Evolutionary conservation across 2,797 vertebrate genomes (phyloP), one percentile per base, ranked within the genome.

Genomic region (Halcyon chelicuti): DNA sequence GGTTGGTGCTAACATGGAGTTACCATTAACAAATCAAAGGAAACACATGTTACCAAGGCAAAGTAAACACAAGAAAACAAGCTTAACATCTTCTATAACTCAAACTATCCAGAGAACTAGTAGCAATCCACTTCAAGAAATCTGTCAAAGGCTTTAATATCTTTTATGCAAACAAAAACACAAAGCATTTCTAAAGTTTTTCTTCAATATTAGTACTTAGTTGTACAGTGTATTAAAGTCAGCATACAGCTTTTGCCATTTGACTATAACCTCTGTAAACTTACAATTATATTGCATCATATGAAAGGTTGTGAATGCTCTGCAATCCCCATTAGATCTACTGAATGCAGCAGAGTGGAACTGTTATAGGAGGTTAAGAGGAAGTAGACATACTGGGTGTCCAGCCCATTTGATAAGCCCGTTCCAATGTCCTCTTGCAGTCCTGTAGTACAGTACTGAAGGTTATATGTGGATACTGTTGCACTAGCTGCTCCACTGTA

Each of bases 381-480:
- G 98, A 98, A 65, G 98, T 98, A 29, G 99, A 99, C 79, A 98
- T 98, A 94, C 98, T 99, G 95, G 99, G 99, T 97, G 99, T 99
- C 99, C 99, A 99, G 95, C 99, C 99, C 99, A 99, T 99, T 97
- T 99, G 99, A 96, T 99, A 99, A 96, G 99, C 99, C 97, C 99
- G 98, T 98, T 99, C 99, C 98, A 99, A 96, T 55, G 99, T 99
- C 96, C 99, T 98, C 99, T 99, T 99, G 99, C 99, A 99, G 97
- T 99, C 99, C 97, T 99, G 99, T 96, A 99, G 99, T 96, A 99
- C 99, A 7, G 99, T 99, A 98, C 99, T 99, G 98, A 99, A 99
- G 94, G 99, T 99, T 88, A 99, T 99, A 90, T 99, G 99, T 10
- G 99, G 99, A 90, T 99, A 99, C 97, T 99, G 99, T 96, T 99